Percentiles rank a stretch among this genome's conserved stretches.
These are phyloP conservation scores for Malaclemys terrapin DNA, from an alignment of 2,113 vertebrate genomes.

Conservation along the genomic window DNA sequence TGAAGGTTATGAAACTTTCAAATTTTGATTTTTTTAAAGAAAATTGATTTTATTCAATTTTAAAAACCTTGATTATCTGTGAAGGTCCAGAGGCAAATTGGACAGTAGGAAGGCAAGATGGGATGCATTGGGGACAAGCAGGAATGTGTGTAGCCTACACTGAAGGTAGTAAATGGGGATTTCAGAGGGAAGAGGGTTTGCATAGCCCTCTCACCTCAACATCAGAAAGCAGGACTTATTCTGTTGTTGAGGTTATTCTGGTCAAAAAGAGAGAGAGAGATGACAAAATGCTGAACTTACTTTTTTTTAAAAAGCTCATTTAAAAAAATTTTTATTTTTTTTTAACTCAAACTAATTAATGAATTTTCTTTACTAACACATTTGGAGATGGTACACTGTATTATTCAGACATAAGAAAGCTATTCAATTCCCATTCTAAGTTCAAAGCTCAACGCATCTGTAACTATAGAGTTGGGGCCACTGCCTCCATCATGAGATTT, in stretches of 20 bases:
- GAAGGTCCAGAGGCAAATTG: not conserved
- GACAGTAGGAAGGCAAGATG: not conserved
- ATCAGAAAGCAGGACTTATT: not conserved
- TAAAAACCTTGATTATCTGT: not conserved
- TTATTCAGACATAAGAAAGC: not conserved
- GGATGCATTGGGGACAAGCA: not conserved
- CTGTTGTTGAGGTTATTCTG: not conserved
- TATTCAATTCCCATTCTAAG: not conserved
- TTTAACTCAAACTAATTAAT: conserved; percentile 1
- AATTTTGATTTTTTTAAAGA: not conserved
- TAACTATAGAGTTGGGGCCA: not conserved
- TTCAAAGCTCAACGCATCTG: not conserved
- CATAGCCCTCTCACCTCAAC: not conserved
- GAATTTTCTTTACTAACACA: not conserved
- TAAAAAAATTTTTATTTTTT: conserved; percentile 11
- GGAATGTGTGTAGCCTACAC: not conserved
- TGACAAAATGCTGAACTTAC: not conserved
- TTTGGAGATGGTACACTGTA: not conserved
- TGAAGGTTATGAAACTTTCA: not conserved
- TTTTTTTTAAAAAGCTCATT: not conserved
- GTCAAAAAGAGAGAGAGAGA: not conserved
- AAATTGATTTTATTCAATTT: not conserved
- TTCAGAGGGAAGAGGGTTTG: not conserved
- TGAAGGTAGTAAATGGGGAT: not conserved
- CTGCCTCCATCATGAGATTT: conserved; percentile 41